phyloP scores from a whole-genome alignment of 2,888 invertebrate genomes.

The Nephrotoma flavescens region DNA sequence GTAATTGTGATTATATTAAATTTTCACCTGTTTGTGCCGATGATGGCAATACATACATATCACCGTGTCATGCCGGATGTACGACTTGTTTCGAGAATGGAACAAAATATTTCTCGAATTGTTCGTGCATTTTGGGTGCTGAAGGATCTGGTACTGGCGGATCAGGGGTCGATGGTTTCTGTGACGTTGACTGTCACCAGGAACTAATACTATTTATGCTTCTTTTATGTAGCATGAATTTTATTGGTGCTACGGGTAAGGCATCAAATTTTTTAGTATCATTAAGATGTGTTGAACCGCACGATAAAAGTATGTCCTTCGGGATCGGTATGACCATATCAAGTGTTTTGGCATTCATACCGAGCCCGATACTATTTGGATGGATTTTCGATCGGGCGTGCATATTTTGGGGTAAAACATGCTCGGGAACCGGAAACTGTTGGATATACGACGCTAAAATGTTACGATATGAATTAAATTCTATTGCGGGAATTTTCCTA shows the following conservation, averaged over 20 bases:
- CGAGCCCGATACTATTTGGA: background rate
- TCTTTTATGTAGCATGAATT: background rate
- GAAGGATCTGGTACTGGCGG: background rate
- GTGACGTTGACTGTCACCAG: background rate
- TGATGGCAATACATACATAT: slow-evolving; percentile 52
- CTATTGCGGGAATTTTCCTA: background rate
- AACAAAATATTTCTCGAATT: slow-evolving; percentile 4
- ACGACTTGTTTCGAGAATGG: slow-evolving; percentile 12
- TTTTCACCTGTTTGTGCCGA: slow-evolving; percentile 60
- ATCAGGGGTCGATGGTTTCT: background rate
- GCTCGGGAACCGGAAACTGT: background rate
- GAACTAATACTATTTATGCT: background rate
- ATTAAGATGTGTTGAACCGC: background rate
- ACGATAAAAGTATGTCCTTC: background rate
- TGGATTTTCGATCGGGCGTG: background rate
- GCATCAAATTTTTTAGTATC: background rate
- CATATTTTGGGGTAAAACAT: background rate
- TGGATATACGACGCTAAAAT: background rate
- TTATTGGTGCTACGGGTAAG: background rate
- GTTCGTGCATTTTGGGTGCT: slow-evolving; percentile 4
- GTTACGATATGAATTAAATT: background rate
- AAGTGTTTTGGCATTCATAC: background rate
- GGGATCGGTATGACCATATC: background rate
- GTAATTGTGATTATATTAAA: slow-evolving; percentile 53
- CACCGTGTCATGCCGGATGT: slow-evolving; percentile 70